phyloP scores from a whole-genome alignment of 2,888 invertebrate genomes.

The Argyresthia goedartella region DNA sequence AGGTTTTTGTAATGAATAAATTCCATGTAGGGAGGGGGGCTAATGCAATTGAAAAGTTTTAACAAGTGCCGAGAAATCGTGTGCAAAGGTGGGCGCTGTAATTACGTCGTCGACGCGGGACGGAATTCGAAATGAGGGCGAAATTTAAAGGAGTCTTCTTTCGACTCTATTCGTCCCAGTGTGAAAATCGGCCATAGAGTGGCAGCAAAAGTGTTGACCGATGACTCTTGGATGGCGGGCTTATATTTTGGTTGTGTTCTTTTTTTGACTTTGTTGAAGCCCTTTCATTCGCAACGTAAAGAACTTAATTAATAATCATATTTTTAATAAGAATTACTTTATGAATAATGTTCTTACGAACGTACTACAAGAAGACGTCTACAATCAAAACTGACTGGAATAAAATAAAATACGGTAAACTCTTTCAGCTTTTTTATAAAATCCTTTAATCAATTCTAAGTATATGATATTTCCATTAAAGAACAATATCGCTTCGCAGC shows the following conservation, averaged over 20 bases:
- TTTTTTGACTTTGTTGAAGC: not conserved
- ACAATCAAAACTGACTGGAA: too few species aligned
- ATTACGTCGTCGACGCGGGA: slow-evolving; percentile 44
- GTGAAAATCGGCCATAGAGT: slow-evolving; percentile 54
- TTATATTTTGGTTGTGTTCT: too few species aligned
- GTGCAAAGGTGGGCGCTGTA: slow-evolving; percentile 64
- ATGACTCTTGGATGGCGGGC: slow-evolving; percentile 21
- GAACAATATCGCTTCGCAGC: too few species aligned
- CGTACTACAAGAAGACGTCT: too few species aligned
- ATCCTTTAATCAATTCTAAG: too few species aligned
- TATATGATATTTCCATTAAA: too few species aligned
- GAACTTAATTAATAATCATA: too few species aligned
- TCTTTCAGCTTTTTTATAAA: too few species aligned
- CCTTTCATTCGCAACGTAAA: too few species aligned
- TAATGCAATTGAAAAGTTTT: slow-evolving; percentile 72
- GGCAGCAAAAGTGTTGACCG: slow-evolving; percentile 29
- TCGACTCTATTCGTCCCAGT: slow-evolving; percentile 23
- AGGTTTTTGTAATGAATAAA: slow-evolving; percentile 66
- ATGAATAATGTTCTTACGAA: too few species aligned
- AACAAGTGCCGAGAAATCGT: slow-evolving; percentile 69
- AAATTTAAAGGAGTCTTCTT: slow-evolving; percentile 40
- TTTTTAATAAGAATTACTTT: too few species aligned
- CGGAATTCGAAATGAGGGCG: slow-evolving; percentile 59
- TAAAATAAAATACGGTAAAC: too few species aligned
- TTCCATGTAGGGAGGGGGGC: slow-evolving; percentile 55